Evolutionary conservation across 2,797 vertebrate genomes (phyloP).

Genomic region (Thamnophis elegans): DNA sequence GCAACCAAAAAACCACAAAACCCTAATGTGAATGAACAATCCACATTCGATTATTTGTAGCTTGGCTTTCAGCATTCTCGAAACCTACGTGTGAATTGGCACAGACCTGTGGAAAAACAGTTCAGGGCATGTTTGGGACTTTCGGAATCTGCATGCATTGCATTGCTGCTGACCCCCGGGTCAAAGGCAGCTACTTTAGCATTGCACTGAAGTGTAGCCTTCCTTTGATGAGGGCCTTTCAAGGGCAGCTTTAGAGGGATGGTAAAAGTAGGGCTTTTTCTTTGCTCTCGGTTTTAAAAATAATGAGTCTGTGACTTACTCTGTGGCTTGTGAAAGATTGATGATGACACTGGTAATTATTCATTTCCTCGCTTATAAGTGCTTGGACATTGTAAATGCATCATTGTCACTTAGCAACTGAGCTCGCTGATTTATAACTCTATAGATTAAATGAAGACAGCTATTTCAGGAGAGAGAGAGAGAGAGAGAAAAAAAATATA

Average conservation of each 20-base stretch:
- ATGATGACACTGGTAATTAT: slow-evolving; percentile 6
- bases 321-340: slow-evolving; percentile 4
- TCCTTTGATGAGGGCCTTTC: slow-evolving; percentile 10
- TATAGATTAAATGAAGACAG: slow-evolving; percentile 31
- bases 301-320: slow-evolving; percentile 18
- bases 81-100: background rate
- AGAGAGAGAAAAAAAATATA: too few species aligned
- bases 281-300: slow-evolving; percentile 28
- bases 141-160: background rate
- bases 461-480: slow-evolving; percentile 2
- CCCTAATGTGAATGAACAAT: background rate
- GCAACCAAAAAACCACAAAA: background rate
- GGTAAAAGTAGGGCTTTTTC: slow-evolving; percentile 12
- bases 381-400: background rate
- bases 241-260: slow-evolving; percentile 9
- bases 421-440: slow-evolving; percentile 22
- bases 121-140: background rate
- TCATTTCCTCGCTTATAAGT: slow-evolving; percentile 23
- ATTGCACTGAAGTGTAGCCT: background rate
- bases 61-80: background rate
- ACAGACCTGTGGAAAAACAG: background rate
- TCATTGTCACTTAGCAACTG: background rate
- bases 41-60: background rate
- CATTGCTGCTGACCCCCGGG: background rate
- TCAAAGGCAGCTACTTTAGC: background rate